Percentiles rank a stretch among this genome's conserved stretches.
Evolutionary conservation across 2,888 invertebrate species (phyloP).

Genomic region (Brachynemurus nebulosus): DNA sequence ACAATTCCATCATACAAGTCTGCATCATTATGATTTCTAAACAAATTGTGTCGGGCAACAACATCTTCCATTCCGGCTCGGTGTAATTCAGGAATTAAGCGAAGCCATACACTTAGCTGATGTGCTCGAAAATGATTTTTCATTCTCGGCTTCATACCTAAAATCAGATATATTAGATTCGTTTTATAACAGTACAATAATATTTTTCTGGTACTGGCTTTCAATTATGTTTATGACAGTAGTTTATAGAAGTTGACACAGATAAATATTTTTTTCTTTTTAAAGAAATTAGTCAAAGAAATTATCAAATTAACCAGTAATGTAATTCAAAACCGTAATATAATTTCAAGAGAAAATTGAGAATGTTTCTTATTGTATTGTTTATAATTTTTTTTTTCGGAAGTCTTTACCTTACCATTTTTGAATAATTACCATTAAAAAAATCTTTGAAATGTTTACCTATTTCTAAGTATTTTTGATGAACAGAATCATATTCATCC

Average conservation of each 20-base stretch:
- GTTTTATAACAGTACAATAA: no score
- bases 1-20: constrained; percentile 82
- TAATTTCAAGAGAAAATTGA: no score
- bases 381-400: not conserved
- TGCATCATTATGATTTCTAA: constrained; percentile 77
- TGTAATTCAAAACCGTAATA: no score
- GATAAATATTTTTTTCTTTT: no score
- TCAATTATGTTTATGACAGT: not conserved
- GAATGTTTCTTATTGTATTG: not conserved
- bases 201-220: not conserved
- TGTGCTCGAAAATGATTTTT: constrained; percentile 91
- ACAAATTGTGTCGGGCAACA: constrained; percentile 74
- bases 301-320: no score
- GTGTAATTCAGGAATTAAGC: constrained; percentile 82
- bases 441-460: constrained; percentile 51
- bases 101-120: constrained; percentile 88
- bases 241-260: no score
- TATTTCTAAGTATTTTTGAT: constrained; percentile 88
- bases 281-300: no score
- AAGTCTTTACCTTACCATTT: no score
- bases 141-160: constrained; percentile 82
- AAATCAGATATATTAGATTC: no score
- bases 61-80: constrained; percentile 82
- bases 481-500: constrained; percentile 86
- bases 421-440: no score